These are phyloP conservation scores for Drosophila kuntzei DNA, from an alignment of 2,888 invertebrate species.

Conservation along the genomic window DNA sequence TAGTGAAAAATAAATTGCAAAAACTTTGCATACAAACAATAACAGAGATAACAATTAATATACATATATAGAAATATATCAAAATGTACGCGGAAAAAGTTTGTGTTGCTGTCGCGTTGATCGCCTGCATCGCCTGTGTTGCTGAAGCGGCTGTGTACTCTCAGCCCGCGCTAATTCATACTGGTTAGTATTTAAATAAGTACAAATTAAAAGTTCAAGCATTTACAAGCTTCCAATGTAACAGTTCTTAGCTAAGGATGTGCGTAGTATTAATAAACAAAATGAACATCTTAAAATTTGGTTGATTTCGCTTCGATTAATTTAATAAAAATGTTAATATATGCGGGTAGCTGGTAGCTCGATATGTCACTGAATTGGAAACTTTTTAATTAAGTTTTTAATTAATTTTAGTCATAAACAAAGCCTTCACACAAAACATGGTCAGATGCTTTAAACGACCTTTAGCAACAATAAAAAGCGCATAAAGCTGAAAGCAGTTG, in stretches of 20 bases:
- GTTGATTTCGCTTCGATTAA: not conserved
- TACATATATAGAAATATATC: not conserved
- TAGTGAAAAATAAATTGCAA: conserved; percentile 12
- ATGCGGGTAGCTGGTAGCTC: conserved; percentile 10
- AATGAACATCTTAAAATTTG: not conserved
- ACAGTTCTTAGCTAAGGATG: not conserved
- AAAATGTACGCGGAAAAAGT: conserved; percentile 80
- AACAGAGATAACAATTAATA: conserved; percentile 9
- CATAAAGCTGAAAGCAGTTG: conserved; percentile 48
- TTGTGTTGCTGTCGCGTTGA: conserved; percentile 65
- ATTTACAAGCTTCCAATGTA: not conserved
- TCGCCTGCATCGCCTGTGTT: conserved; percentile 65
- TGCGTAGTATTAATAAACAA: not conserved
- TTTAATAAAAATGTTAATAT: conserved; percentile 11
- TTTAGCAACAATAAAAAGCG: conserved; percentile 52
- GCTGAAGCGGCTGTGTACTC: conserved; percentile 81
- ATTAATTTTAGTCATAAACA: conserved; percentile 49
- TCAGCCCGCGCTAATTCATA: conserved; percentile 79
- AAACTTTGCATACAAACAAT: conserved; percentile 12
- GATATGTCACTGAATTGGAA: conserved; percentile 25
- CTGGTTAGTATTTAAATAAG: conserved; percentile 79
- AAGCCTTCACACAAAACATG: conserved; percentile 25
- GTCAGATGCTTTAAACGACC: conserved; percentile 51
- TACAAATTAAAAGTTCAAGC: not conserved
- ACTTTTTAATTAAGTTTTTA: conserved; percentile 59